Evolutionary conservation across 2,113 vertebrate species (phyloP), one percentile per base, ranked within the genome.

Genomic region (Ursus arctos): DNA sequence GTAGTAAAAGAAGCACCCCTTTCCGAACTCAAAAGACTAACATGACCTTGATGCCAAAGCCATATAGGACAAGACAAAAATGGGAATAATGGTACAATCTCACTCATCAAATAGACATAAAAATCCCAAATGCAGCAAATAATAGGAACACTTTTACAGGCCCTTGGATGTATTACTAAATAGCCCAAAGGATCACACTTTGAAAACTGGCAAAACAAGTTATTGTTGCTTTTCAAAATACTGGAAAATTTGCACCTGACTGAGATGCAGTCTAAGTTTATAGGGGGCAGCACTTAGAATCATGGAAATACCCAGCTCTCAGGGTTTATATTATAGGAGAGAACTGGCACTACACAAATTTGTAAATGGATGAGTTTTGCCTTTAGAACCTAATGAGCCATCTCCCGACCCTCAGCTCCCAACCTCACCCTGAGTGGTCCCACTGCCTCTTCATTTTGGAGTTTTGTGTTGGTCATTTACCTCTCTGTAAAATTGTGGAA

Each of bases 21-120:
- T 97, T 90, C 18, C 40, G 90, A 88, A 93, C 69, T 71, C 18
- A 43, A 89, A 82, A 96, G 69, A 49, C 40, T 84, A 72, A 65
- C 28, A 69, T 36, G 22, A 87, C 57, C 22, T 91, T 86, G 85
- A 72, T 43, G 77, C 19, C 71, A 93, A 97, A 96, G 82, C 21
- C 19, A 67, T n/a, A 77, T 13, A 90, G 33, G 63, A 81, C n/a
- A n/a, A 97, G 67, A 80, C 31, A 33, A 88, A 95, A 61, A 53
- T 43, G 33, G 69, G 69, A 84, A 93, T 67, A 76, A 55, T 9
- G 47, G 43, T 53, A 76, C 6, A 55, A 18, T 65, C 53, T 83
- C 80, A 79, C 4, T 92, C 82, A 96, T 65, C 61, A 94, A 96
- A 36, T 63, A 82, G 15, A 93, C 61, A 49, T 22, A 53, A 91